These are phyloP conservation scores for Polyodon spathula DNA, from an alignment of 2,113 vertebrate genomes.

Conservation along the genomic window DNA sequence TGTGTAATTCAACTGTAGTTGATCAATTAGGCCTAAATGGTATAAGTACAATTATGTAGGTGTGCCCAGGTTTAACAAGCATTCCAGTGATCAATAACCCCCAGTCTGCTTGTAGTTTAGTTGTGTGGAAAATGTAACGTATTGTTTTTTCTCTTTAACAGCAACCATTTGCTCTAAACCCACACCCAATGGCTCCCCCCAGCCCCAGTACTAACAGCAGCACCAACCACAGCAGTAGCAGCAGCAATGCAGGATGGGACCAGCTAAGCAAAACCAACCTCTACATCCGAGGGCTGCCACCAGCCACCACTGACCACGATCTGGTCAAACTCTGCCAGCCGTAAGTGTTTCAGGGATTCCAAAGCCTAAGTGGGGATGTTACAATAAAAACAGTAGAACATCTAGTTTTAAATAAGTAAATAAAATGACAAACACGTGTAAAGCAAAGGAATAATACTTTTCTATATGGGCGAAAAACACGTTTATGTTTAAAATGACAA, in stretches of 20 bases:
- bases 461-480: no score
- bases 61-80: no score
- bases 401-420: background rate
- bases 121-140: background rate
- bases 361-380: background rate
- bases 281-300: conserved; percentile 91
- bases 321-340: conserved; percentile 96
- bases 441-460: no score
- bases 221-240: conserved; percentile 90
- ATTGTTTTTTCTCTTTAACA: conserved; percentile 49
- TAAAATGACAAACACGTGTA: background rate
- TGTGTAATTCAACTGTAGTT: no score
- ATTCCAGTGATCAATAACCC: no score
- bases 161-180: conserved; percentile 73
- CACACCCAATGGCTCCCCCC: conserved; percentile 91
- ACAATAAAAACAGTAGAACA: background rate
- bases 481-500: conserved; percentile 28
- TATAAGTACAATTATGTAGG: no score
- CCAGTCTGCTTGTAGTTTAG: background rate
- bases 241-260: conserved; percentile 92
- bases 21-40: no score
- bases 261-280: conserved; percentile 98
- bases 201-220: conserved; percentile 93
- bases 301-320: conserved; percentile 93
- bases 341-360: conserved; percentile 63